phyloP scores from a whole-genome alignment of 2,888 invertebrate species.

The Scelioninae gen. 2 region DNA sequence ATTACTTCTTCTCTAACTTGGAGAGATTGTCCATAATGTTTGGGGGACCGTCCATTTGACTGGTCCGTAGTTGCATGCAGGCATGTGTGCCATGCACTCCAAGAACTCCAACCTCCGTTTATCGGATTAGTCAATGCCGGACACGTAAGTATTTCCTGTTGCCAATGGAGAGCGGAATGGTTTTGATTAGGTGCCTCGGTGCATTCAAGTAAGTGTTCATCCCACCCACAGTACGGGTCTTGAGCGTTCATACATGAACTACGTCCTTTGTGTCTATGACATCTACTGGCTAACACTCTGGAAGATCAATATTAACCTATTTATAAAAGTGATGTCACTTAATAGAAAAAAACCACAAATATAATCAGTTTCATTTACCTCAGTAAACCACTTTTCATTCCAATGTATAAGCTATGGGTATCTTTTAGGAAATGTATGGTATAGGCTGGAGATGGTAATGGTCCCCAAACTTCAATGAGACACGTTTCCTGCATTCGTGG shows the following conservation, averaged over 20 bases:
- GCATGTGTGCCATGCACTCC: conserved; percentile 90
- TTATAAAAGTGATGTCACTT: too few relatives aligned
- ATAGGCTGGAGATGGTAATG: conserved; percentile 78
- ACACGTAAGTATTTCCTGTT: conserved; percentile 84
- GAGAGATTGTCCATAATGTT: not conserved
- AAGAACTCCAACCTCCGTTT: conserved; percentile 91
- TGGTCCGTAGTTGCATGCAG: conserved; percentile 78
- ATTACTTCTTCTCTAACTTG: conserved; percentile 36
- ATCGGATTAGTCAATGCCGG: conserved; percentile 83
- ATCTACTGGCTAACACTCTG: conserved; percentile 87
- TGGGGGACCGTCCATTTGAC: conserved; percentile 1
- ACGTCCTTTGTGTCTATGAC: conserved; percentile 83
- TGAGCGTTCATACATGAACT: conserved; percentile 87
- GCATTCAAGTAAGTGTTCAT: conserved; percentile 85
- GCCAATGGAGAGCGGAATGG: conserved; percentile 82
- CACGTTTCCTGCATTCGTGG: conserved; percentile 85
- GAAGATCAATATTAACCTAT: not conserved
- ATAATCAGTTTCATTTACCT: conserved; percentile 61
- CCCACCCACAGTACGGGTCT: conserved; percentile 98
- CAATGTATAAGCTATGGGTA: conserved; percentile 78
- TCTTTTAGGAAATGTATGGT: conserved; percentile 88
- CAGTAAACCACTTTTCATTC: conserved; percentile 69
- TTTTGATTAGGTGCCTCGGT: conserved; percentile 82
- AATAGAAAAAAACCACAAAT: too few relatives aligned
- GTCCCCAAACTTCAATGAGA: conserved; percentile 89